These are phyloP conservation scores for Uloborus plumipes DNA, from an alignment of 2,888 invertebrate genomes.

Conservation along the genomic window DNA sequence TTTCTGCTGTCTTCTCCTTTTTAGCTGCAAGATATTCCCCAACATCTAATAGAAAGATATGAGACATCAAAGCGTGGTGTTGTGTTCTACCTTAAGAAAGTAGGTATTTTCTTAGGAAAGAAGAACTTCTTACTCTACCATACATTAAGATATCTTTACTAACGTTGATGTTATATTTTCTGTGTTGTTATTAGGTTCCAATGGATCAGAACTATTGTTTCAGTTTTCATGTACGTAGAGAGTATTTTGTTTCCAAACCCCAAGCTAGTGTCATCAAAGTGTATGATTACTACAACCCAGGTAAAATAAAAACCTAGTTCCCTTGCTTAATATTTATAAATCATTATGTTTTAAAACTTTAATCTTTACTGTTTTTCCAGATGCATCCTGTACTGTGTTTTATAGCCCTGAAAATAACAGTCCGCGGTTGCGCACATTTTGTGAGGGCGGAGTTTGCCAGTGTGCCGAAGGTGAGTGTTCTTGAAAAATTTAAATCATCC, in stretches of 20 bases:
- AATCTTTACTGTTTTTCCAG: constrained; percentile 14
- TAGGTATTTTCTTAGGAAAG: constrained; percentile 2
- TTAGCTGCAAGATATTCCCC: constrained; percentile 30
- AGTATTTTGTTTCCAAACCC: constrained; percentile 48
- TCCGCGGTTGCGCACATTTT: constrained; percentile 39
- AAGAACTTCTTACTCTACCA: background rate
- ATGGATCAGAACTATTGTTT: constrained; percentile 41
- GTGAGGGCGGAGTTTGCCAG: constrained; percentile 49
- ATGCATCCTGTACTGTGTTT: constrained; percentile 42
- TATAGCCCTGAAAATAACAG: constrained; percentile 47
- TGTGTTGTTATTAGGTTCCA: constrained; percentile 26
- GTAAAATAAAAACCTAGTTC: constrained; percentile 15
- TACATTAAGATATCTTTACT: background rate
- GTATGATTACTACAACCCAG: constrained; percentile 59
- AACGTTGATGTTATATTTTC: background rate
- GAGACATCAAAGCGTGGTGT: constrained; percentile 44
- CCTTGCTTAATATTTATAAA: background rate
- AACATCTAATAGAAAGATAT: constrained; percentile 32
- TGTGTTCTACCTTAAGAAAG: constrained; percentile 45
- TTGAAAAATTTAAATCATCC: background rate
- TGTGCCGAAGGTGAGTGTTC: constrained; percentile 52
- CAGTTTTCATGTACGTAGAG: constrained; percentile 32
- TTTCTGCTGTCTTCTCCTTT: background rate
- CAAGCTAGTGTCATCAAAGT: constrained; percentile 53
- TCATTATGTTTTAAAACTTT: background rate